phyloP scores from a whole-genome alignment of 2,113 vertebrate genomes.

The Saimiri boliviensis region DNA sequence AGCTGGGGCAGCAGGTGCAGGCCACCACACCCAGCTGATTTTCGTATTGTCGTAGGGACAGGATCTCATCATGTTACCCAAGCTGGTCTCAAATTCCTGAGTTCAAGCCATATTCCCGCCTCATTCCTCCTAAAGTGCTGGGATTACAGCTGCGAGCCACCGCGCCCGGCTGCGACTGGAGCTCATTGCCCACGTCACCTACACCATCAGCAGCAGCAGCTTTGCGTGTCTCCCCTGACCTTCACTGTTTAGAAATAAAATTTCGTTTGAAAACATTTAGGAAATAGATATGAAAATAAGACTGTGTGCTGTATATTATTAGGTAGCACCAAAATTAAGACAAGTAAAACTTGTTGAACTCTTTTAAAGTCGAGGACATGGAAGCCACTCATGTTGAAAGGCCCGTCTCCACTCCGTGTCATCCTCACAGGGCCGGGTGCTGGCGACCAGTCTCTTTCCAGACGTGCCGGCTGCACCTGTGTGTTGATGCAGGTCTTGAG shows the following conservation, averaged over 20 bases:
- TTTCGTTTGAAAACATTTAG: neutral
- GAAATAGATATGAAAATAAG: neutral
- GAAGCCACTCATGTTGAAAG: neutral
- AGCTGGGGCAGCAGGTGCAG: too few relatives aligned
- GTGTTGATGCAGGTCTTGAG: neutral
- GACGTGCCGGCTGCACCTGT: fast-evolving
- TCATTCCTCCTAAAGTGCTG: too few relatives aligned
- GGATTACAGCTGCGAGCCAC: too few relatives aligned
- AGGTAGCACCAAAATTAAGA: neutral
- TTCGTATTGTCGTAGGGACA: too few relatives aligned
- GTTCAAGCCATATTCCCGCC: too few relatives aligned
- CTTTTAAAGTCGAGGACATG: neutral
- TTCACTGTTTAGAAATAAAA: neutral
- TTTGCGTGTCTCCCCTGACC: too few relatives aligned
- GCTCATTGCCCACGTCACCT: fast-evolving
- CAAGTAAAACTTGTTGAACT: neutral
- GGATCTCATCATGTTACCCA: too few relatives aligned
- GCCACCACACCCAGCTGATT: too few relatives aligned
- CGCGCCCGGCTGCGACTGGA: neutral
- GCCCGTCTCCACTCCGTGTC: fast-evolving
- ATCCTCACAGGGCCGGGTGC: neutral
- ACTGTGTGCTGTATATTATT: neutral
- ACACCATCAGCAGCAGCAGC: fast-evolving
- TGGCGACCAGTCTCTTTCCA: too few relatives aligned
- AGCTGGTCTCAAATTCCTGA: too few relatives aligned